A percentile compares a stretch with the other conserved stretches of the same genome.
Evolutionary conservation across 2,113 vertebrate species (phyloP).

Genomic region (Piaya cayana): DNA sequence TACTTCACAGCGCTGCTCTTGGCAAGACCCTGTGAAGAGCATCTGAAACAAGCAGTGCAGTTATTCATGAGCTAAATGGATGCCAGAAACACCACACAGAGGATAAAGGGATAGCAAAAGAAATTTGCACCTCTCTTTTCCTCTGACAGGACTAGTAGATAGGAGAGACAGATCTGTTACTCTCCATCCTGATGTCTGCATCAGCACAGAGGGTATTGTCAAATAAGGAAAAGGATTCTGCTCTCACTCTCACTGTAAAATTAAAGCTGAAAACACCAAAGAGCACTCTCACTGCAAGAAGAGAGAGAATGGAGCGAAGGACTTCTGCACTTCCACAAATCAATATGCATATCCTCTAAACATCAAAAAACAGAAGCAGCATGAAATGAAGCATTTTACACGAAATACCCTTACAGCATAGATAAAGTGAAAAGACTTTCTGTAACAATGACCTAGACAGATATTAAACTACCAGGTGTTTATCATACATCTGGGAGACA

Average conservation of each 20-base stretch:
- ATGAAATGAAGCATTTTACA: not conserved
- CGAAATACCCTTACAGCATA: not conserved
- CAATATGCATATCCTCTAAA: not conserved
- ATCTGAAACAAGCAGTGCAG: not conserved
- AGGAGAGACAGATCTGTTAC: not conserved
- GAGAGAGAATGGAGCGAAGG: not conserved
- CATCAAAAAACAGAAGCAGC: not conserved
- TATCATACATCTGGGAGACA: slow-evolving; percentile 20
- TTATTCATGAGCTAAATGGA: slow-evolving; percentile 27
- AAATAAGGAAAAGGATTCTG: not conserved
- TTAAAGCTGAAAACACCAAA: not conserved
- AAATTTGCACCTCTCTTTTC: slow-evolving; percentile 32
- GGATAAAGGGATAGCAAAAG: not conserved
- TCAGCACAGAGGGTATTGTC: not conserved
- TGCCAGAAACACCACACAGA: not conserved
- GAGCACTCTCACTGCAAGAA: not conserved
- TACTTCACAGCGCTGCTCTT: not conserved
- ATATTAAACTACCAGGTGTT: slow-evolving; percentile 31
- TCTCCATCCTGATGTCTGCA: not conserved
- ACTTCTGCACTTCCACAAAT: not conserved
- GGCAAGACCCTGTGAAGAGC: slow-evolving; percentile 34
- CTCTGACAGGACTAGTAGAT: not conserved
- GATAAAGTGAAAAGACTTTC: not conserved
- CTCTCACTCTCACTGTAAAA: not conserved
- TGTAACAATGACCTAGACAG: slow-evolving; percentile 25